Base-by-base conservation (phyloP, 2,888 invertebrate genomes). In the Alloscopus bannaensis region DNA sequence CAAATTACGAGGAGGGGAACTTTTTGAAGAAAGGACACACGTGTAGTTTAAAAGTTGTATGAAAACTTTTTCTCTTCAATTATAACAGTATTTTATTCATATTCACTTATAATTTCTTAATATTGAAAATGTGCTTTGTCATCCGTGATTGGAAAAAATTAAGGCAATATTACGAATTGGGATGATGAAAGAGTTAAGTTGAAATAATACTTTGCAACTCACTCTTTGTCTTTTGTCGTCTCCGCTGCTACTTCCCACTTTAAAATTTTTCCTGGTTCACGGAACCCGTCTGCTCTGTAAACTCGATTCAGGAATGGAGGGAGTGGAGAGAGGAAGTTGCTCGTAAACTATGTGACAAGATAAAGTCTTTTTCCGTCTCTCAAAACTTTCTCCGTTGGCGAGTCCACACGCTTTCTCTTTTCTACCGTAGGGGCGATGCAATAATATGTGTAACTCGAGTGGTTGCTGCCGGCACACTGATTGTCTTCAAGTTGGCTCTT, bases 391-490 rank as follows among this genome's bases (percentile, higher is more conserved):
- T 59, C 20, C 11, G 59, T 29, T 59, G 36, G 36, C 4, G 13
- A 16, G 59, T 11, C 18, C 18, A 59, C 24, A 20, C 36, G 31
- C 50, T 50, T 18, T 68, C 8, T 24, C 40, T 55, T 42, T 29
- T 59, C 11, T 42, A 18, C 42, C 13, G 57, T 18, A 13, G 50
- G 31, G 20, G n/a, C 28, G 69, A 28, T 42, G 47, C 28, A 31
- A 42, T 20, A 16, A 55, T 62, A 45, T 68, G 76, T 77, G 76
- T 68, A 72, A 66, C 76, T 76, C 76, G 76, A 72, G 62, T 81
- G 76, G 81, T 68, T 60, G 66, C 72, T 81, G 81, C 71, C 76
- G 76, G 76, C 77, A 77, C 81, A 81, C 81, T 81, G 76, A 81
- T 76, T 81, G 65, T 76, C 66, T 24, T 50, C 42, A 50, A 57